Percentiles rank a stretch among this genome's conserved stretches.
These are phyloP conservation scores for Dysmachus trigonus DNA, from an alignment of 2,888 invertebrate genomes.

Conservation along the genomic window DNA sequence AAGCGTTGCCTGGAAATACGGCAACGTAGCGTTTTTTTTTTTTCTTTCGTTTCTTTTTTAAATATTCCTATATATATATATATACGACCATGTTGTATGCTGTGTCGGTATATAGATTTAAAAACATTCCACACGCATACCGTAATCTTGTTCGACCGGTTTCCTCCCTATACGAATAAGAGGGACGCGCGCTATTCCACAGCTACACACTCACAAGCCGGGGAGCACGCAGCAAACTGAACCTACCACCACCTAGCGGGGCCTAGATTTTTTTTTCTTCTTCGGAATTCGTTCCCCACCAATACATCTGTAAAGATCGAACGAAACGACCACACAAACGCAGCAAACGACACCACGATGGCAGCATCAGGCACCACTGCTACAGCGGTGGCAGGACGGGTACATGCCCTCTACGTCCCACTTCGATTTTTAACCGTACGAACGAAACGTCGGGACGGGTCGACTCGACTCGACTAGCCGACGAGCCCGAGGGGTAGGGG, in stretches of 20 bases:
- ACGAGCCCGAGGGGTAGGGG: neutral
- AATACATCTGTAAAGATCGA: too few species aligned
- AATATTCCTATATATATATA: neutral
- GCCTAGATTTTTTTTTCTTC: neutral
- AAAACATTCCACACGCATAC: conserved; percentile 36
- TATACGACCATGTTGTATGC: too few species aligned
- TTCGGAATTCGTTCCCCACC: conserved; percentile 33
- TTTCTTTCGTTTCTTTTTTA: neutral
- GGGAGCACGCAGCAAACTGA: conserved; percentile 22
- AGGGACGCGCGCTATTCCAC: conserved; percentile 47
- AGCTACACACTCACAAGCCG: neutral
- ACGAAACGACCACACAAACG: neutral
- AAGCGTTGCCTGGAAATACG: conserved; percentile 55
- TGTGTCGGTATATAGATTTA: conserved; percentile 11
- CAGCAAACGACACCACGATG: neutral
- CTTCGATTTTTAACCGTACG: conserved; percentile 45
- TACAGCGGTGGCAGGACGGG: conserved; percentile 33
- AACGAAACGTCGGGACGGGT: too few species aligned
- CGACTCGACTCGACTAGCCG: too few species aligned
- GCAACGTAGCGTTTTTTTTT: conserved; percentile 66
- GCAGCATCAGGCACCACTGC: neutral
- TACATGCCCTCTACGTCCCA: conserved; percentile 46
- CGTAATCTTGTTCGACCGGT: conserved; percentile 48
- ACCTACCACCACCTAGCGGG: neutral
- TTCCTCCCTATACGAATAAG: conserved; percentile 46